These are phyloP conservation scores for Plusia festucae DNA, from an alignment of 2,888 invertebrate genomes.

Conservation along the genomic window DNA sequence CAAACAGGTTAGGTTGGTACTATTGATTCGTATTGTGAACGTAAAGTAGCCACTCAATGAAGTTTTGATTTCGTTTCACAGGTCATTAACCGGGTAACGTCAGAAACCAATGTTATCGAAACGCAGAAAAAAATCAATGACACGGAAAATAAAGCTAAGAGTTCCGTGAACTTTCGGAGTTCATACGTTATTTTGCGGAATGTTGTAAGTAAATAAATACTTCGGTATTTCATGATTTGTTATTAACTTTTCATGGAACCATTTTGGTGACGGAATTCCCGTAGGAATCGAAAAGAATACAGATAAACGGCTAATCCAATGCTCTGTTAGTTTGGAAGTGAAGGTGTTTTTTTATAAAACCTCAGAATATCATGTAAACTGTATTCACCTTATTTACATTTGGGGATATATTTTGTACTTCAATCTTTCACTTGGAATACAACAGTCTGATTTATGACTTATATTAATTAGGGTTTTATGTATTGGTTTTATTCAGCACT, in stretches of 20 bases:
- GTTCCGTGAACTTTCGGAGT: background rate
- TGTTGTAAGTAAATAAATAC: constrained; percentile 9
- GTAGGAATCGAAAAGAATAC: background rate
- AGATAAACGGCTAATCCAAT: no score
- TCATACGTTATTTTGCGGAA: background rate
- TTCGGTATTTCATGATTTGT: no score
- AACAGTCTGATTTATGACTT: no score
- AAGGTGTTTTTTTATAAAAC: no score
- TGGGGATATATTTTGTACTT: no score
- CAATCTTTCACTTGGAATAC: no score
- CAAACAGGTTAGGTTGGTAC: background rate
- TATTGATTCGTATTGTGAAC: background rate
- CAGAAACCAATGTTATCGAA: constrained; percentile 20
- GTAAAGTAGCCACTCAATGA: background rate
- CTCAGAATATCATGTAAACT: no score
- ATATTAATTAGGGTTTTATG: no score
- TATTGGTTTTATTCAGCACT: no score
- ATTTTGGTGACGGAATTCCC: background rate
- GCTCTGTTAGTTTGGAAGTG: no score
- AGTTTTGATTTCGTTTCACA: constrained; percentile 10
- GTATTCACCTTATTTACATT: no score
- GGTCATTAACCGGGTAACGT: constrained; percentile 21
- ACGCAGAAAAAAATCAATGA: constrained; percentile 21
- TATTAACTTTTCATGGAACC: no score
- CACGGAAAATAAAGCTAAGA: constrained; percentile 24